Evolutionary conservation across 2,888 invertebrate species (phyloP), one percentile per base, ranked within the genome.

Genomic region (Eupithecia pulchellata): DNA sequence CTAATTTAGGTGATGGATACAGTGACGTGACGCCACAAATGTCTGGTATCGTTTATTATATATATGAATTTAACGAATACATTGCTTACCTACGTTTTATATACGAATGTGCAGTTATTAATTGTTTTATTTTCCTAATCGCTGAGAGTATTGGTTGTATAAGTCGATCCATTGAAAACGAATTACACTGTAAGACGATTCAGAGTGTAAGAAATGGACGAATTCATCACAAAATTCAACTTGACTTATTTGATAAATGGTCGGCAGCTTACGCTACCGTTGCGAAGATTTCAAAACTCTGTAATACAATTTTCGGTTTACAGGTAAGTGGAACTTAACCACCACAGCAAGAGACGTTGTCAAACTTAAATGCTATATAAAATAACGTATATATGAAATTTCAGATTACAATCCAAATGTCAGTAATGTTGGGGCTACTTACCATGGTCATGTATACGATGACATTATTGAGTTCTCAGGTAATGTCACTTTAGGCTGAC

Each of bases 171-270:
- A 66, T 75, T 2, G 58, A 67, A 20, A 25, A 25, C 13, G 69
- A 72, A 69, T 17, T 69, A 30, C 8, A 64, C 13, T 25, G 5
- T 17, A 52, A 13, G 17, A 11, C n/a, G 25, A 36, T 8, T 42
- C n/a, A n/a, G n/a, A 57, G 17, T 9, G 17, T 30, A 34, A 17
- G 5, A 6, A 60, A 58, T 39, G 14, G 27, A 13, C 4, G 13
- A 55, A n/a, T 25, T 20, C 52, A 13, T 13, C 55, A 27, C 55
- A 20, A 25, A 34, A 64, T 20, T 8, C 47, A 55, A n/a, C 67
- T 67, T 27, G 55, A 68, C 14, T 25, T 66, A 17, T 70, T 60
- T 47, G 60, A 61, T 13, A 68, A 62, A 14, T 74, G 74, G 74
- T 74, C 68, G 1, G 65, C 63, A 20, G 68, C 74, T 13, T 74